Percentiles rank a stretch among this genome's conserved stretches.
phyloP scores from a whole-genome alignment of 2,113 vertebrate genomes.

The Ciconia boyciana region DNA sequence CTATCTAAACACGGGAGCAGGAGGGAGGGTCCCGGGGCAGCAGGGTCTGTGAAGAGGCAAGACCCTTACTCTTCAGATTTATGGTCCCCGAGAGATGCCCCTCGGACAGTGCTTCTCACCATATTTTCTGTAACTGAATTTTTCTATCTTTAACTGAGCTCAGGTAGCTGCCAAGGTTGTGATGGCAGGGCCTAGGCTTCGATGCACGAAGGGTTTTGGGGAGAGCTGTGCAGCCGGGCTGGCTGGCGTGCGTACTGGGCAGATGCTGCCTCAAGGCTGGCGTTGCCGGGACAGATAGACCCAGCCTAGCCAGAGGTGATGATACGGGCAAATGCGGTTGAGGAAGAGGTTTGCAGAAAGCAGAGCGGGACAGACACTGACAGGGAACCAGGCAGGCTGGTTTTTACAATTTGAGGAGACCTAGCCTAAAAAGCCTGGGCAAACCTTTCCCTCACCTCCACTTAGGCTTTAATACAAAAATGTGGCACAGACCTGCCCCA shows the following conservation, averaged over 20 bases:
- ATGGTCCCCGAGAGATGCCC: fast-evolving
- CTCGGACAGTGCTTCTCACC: background rate
- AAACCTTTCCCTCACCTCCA: background rate
- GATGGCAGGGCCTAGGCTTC: background rate
- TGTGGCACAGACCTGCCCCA: background rate
- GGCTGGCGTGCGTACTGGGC: background rate
- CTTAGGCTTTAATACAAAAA: background rate
- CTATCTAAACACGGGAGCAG: background rate
- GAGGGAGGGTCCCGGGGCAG: background rate
- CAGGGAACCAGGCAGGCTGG: background rate
- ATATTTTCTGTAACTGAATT: background rate
- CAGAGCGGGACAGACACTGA: background rate
- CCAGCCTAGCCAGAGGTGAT: background rate
- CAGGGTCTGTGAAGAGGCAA: background rate
- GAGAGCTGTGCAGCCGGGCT: background rate
- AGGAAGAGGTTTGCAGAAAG: background rate
- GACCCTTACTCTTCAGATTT: background rate
- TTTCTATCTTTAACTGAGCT: background rate
- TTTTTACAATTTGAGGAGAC: background rate
- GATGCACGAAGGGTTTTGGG: background rate
- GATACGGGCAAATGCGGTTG: fast-evolving
- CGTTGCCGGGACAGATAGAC: background rate
- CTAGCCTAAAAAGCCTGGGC: background rate
- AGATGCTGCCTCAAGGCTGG: background rate
- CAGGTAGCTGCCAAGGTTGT: background rate